These are phyloP conservation scores for Scaptomyza pallida DNA, from an alignment of 1,140 invertebrate species.

Conservation along the genomic window DNA sequence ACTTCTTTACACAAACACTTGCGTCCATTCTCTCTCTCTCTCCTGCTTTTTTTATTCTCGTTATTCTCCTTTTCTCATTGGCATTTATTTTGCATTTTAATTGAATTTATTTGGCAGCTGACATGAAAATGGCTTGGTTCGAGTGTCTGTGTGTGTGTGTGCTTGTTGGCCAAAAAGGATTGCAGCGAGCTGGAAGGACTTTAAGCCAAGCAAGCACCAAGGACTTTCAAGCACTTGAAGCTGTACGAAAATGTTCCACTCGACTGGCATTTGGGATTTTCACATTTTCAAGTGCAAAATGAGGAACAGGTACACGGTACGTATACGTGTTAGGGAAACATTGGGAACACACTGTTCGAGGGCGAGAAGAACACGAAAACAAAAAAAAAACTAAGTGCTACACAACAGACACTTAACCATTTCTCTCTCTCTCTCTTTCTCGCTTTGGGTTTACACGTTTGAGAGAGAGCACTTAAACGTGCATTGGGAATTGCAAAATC, in stretches of 20 bases:
- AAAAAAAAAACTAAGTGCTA: slow-evolving; percentile 5
- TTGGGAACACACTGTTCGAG: slow-evolving; percentile 7
- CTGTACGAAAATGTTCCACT: slow-evolving; percentile 13
- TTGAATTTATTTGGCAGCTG: slow-evolving; percentile 69
- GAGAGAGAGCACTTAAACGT: slow-evolving; percentile 27
- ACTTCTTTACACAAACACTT: slow-evolving; percentile 6
- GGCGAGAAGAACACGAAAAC: slow-evolving; percentile 1
- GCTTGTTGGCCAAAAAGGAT: slow-evolving; percentile 21
- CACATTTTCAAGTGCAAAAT: neutral
- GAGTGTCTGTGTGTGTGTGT: neutral
- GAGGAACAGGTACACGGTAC: neutral
- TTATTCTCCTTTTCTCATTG: slow-evolving; percentile 25
- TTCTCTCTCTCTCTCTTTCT: neutral
- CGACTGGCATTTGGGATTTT: slow-evolving; percentile 4
- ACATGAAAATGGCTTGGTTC: slow-evolving; percentile 41
- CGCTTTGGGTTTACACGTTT: neutral
- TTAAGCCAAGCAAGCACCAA: slow-evolving; percentile 8
- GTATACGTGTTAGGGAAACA: neutral
- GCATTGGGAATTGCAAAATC: slow-evolving; percentile 39
- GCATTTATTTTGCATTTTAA: slow-evolving; percentile 76
- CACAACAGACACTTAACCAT: neutral
- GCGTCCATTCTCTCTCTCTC: neutral
- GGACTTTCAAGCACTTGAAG: slow-evolving; percentile 12
- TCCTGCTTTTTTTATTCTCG: too few relatives aligned
- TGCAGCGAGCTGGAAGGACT: slow-evolving; percentile 30